phyloP scores from a whole-genome alignment of 2,113 vertebrate species.

The Actinemys pallida region DNA sequence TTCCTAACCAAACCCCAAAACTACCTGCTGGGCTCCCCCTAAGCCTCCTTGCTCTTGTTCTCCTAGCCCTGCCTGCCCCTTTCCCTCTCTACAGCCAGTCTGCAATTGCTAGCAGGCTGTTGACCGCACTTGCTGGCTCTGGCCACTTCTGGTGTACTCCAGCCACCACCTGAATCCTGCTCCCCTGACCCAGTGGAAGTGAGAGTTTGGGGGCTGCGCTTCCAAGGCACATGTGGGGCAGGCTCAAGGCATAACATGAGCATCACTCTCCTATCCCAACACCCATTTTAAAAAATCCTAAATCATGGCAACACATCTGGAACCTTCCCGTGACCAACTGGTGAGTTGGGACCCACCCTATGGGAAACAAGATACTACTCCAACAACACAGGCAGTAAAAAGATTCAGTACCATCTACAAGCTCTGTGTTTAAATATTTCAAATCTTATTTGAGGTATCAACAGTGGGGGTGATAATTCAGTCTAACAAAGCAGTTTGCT shows the following conservation, averaged over 20 bases:
- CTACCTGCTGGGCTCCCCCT: no score
- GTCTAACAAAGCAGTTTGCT: not conserved
- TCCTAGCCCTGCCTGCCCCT: no score
- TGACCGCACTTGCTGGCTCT: no score
- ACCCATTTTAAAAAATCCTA: no score
- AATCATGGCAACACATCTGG: no score
- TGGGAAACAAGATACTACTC: no score
- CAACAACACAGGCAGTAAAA: not conserved
- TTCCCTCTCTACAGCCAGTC: no score
- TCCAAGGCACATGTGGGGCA: not conserved
- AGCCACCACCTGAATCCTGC: not conserved
- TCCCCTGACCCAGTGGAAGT: not conserved
- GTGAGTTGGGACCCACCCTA: no score
- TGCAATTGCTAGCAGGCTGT: no score
- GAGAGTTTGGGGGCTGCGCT: not conserved
- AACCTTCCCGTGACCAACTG: not conserved
- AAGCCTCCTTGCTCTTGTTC: no score
- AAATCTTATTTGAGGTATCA: fast-evolving
- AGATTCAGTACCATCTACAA: not conserved
- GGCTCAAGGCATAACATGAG: not conserved
- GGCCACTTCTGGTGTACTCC: no score
- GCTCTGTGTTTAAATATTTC: not conserved
- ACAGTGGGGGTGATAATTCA: fast-evolving
- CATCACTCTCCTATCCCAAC: not conserved
- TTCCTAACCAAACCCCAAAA: no score